Evolutionary conservation across 2,888 invertebrate genomes (phyloP).

Genomic region (Lasioglossum morio): DNA sequence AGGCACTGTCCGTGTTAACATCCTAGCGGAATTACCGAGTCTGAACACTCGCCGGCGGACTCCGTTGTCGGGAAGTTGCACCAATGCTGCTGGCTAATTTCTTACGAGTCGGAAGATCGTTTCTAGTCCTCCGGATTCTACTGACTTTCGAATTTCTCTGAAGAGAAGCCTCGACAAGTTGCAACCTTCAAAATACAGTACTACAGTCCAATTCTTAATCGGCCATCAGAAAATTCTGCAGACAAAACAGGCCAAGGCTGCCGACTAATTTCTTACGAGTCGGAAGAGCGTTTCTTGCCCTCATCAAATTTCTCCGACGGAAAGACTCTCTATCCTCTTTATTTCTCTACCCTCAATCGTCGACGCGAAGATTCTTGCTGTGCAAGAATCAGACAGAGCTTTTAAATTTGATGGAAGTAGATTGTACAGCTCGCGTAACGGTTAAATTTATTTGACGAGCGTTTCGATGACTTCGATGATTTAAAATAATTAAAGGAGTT

Average conservation of each 20-base stretch:
- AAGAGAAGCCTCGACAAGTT: background rate
- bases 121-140: background rate
- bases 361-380: no score
- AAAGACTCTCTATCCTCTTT: no score
- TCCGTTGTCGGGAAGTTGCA: background rate
- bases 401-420: no score
- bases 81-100: background rate
- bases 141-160: background rate
- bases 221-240: no score
- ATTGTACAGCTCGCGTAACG: no score
- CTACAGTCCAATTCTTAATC: background rate
- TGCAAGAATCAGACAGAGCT: no score
- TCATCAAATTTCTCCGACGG: no score
- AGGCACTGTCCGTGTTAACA: background rate
- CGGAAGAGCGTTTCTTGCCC: no score
- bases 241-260: background rate
- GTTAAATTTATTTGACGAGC: background rate
- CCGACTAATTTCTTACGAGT: background rate
- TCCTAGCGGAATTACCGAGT: background rate
- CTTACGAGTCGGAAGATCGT: background rate
- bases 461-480: background rate
- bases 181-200: background rate
- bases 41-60: background rate
- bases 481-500: background rate
- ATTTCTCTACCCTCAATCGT: no score